These are phyloP conservation scores for Rhinophrynus dorsalis DNA, from an alignment of 2,797 vertebrate genomes.

Conservation along the genomic window DNA sequence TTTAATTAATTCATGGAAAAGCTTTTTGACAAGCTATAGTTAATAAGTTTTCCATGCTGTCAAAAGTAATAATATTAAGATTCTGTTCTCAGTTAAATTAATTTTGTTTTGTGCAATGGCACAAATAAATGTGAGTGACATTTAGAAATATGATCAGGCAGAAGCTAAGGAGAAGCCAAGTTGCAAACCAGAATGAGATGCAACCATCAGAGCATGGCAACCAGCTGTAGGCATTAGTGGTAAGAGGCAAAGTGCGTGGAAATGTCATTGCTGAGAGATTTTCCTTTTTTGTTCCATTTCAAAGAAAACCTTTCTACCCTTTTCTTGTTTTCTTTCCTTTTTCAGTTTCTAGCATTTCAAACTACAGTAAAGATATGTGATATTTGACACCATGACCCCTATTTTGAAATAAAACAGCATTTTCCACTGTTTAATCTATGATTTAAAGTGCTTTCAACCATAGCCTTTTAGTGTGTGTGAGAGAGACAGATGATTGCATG, in stretches of 20 bases:
- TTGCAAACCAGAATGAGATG: conserved; percentile 51
- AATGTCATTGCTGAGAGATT: neutral
- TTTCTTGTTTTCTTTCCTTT: conserved; percentile 39
- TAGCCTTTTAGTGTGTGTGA: conserved; percentile 52
- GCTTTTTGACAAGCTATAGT: conserved; percentile 63
- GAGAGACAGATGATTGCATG: conserved; percentile 60
- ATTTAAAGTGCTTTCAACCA: conserved; percentile 57
- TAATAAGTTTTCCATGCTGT: conserved; percentile 75
- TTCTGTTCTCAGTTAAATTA: conserved; percentile 70
- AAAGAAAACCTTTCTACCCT: conserved; percentile 36
- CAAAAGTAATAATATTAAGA: conserved; percentile 74
- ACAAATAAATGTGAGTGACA: conserved; percentile 66
- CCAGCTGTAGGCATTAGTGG: conserved; percentile 49
- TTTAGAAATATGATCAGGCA: conserved; percentile 66
- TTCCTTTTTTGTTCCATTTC: conserved; percentile 33
- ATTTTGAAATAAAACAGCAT: conserved; percentile 56
- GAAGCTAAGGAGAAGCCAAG: conserved; percentile 60
- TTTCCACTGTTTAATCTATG: conserved; percentile 52
- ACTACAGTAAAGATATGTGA: conserved; percentile 22
- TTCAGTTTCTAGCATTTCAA: conserved; percentile 49
- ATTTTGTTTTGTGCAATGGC: conserved; percentile 71
- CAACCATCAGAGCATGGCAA: conserved; percentile 53
- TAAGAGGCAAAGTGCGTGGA: neutral
- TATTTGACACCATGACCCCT: conserved; percentile 53
- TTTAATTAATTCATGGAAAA: conserved; percentile 54